Evolutionary conservation across 1,140 invertebrate genomes (phyloP).

Genomic region (Drosophila obscura): DNA sequence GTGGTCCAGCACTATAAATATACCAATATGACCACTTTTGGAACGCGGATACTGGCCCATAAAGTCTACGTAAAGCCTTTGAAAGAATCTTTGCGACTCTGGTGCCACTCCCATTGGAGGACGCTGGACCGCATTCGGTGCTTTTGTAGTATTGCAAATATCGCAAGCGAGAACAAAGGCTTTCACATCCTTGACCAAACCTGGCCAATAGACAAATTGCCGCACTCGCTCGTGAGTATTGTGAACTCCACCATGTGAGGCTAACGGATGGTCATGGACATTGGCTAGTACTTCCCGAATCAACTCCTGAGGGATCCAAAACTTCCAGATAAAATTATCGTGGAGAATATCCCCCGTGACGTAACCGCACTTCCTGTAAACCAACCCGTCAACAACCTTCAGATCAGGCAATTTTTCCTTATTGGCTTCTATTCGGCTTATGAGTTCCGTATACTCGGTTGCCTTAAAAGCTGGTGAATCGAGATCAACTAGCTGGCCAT

Average conservation of each 20-base stretch:
- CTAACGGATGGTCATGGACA: conserved; percentile 7
- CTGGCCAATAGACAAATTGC: too few relatives aligned
- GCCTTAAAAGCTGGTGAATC: neutral
- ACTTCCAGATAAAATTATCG: conserved; percentile 1
- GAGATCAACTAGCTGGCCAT: neutral
- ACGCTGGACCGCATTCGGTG: neutral
- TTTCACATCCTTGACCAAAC: too few relatives aligned
- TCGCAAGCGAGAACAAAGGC: conserved; percentile 4
- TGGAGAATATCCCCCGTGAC: neutral
- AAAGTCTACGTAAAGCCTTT: conserved; percentile 18
- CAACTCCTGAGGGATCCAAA: conserved; percentile 5
- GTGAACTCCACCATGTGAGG: neutral
- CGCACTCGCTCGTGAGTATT: too few relatives aligned
- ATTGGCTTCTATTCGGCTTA: neutral
- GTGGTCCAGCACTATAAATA: too few relatives aligned
- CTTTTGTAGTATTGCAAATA: conserved; percentile 10
- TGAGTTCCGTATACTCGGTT: neutral
- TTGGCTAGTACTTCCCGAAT: neutral
- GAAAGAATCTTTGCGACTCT: conserved; percentile 23
- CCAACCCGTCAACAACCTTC: neutral
- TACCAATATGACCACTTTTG: conserved; percentile 23
- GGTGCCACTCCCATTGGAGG: too few relatives aligned
- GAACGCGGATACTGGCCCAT: conserved; percentile 11
- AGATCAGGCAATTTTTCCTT: neutral
- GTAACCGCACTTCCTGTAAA: neutral